phyloP scores from a whole-genome alignment of 2,113 vertebrate species.

The Oncorhynchus gorbuscha region DNA sequence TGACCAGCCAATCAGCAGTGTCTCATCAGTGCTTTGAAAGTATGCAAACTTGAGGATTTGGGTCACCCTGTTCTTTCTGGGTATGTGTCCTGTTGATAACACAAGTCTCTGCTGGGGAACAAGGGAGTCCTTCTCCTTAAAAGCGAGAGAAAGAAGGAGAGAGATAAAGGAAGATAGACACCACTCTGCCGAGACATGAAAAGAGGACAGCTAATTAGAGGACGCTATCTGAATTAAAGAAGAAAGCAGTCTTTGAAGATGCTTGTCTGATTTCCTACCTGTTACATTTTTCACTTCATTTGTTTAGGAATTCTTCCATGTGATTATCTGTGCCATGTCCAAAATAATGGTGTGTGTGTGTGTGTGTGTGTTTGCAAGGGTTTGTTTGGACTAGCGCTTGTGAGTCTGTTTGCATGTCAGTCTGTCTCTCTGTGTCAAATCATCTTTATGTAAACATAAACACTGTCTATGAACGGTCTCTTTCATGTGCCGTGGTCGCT shows the following conservation, averaged over 20 bases:
- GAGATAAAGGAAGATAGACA: not conserved
- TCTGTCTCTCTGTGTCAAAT: slow-evolving; percentile 3
- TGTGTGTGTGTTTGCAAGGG: not conserved
- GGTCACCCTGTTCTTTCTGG: not conserved
- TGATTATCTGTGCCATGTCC: slow-evolving; percentile 14
- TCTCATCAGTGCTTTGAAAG: slow-evolving; percentile 1
- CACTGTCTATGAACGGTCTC: not conserved
- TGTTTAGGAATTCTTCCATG: slow-evolving; percentile 9
- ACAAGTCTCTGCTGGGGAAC: not conserved
- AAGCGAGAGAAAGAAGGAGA: not conserved
- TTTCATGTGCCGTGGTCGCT: not conserved
- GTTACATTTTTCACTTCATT: slow-evolving; percentile 32
- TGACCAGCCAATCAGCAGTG: not conserved
- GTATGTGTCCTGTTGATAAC: slow-evolving; percentile 1
- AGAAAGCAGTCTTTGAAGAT: slow-evolving; percentile 38
- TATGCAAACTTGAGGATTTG: slow-evolving; percentile 11
- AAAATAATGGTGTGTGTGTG: slow-evolving; percentile 6
- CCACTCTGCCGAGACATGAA: slow-evolving; percentile 3
- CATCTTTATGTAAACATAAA: slow-evolving; percentile 13
- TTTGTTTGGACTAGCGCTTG: too few relatives aligned
- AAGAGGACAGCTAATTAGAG: slow-evolving; percentile 35
- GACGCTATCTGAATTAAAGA: slow-evolving; percentile 20
- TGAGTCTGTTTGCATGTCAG: not conserved
- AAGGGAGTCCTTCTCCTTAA: not conserved
- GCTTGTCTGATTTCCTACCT: slow-evolving; percentile 29